phyloP scores from a whole-genome alignment of 2,113 vertebrate genomes.

The Alethe castanea region DNA sequence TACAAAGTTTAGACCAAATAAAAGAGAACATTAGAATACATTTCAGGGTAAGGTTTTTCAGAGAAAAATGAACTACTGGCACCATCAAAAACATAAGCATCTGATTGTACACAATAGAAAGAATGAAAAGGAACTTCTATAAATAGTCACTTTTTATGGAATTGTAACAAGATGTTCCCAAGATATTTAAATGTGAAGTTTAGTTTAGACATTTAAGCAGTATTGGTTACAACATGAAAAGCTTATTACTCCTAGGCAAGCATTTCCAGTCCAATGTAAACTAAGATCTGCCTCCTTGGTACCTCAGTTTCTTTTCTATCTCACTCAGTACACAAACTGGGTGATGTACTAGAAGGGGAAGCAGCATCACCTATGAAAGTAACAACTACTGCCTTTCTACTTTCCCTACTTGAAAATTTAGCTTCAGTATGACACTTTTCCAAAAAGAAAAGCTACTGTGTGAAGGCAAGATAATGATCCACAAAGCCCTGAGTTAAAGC shows the following conservation, averaged over 20 bases:
- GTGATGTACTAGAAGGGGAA: rapidly evolving
- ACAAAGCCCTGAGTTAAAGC: not conserved
- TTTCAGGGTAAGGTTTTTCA: not conserved
- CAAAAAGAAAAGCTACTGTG: not conserved
- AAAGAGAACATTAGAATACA: not conserved
- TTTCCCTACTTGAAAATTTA: not conserved
- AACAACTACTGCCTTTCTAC: not conserved
- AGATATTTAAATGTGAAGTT: not conserved
- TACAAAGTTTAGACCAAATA: not conserved
- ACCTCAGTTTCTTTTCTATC: not conserved
- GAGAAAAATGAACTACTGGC: not conserved
- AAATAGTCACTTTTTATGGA: not conserved
- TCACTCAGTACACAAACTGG: not conserved
- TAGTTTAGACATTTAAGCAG: not conserved
- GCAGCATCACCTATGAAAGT: not conserved
- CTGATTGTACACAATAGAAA: rapidly evolving
- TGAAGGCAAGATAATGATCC: not conserved
- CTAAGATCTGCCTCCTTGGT: not conserved
- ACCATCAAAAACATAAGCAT: not conserved
- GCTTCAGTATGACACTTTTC: not conserved
- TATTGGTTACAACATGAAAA: not conserved
- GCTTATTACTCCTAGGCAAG: not conserved
- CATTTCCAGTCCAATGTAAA: not conserved
- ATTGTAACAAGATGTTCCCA: not conserved
- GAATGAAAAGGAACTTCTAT: not conserved